phyloP scores from a whole-genome alignment of 2,113 vertebrate genomes.

The Orthonyx spaldingii region DNA sequence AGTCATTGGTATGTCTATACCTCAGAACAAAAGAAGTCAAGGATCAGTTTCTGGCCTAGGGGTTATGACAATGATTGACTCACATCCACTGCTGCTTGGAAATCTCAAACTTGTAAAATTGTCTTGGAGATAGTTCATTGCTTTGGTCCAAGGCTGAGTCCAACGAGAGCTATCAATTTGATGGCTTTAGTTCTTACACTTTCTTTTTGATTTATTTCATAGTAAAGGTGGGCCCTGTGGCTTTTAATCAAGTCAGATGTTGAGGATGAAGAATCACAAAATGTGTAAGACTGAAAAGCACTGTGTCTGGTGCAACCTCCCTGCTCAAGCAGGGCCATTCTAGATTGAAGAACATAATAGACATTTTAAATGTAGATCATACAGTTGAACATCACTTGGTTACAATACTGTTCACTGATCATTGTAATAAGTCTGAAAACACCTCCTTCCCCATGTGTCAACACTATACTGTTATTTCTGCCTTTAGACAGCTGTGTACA shows the following conservation, averaged over 20 bases:
- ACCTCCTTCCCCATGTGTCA: not conserved
- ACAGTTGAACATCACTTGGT: not conserved
- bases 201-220: not conserved
- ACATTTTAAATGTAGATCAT: not conserved
- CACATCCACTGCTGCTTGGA: not conserved
- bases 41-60: not conserved
- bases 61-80: not conserved
- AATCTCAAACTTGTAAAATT: not conserved
- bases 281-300: not conserved
- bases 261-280: not conserved
- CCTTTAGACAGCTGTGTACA: not conserved
- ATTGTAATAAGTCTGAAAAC: not conserved
- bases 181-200: not conserved
- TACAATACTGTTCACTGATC: not conserved
- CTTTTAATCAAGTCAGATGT: not conserved
- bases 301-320: no score
- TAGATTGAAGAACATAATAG: not conserved
- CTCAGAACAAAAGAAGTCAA: not conserved
- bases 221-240: not conserved
- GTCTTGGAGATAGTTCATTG: not conserved
- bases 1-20: not conserved
- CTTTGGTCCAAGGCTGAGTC: not conserved
- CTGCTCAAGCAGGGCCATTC: not conserved
- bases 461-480: not conserved
- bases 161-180: not conserved